Conservation (phyloP, 2,113 vertebrate species). For the Pogona vitticeps region DNA sequence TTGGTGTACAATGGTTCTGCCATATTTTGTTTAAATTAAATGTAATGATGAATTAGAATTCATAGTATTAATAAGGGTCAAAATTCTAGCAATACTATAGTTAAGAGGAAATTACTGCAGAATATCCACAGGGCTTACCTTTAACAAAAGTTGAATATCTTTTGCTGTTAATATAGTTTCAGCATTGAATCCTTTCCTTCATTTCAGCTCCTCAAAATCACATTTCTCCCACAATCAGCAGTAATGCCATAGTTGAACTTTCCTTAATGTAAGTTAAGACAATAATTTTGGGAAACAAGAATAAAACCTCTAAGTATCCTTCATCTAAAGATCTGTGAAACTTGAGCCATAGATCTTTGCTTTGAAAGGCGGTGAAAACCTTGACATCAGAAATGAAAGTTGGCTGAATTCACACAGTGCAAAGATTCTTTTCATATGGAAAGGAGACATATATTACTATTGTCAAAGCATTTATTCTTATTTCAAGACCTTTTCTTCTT, state of each 20-base stretch:
- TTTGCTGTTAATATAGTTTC: constrained; percentile 59
- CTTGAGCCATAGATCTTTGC: background rate
- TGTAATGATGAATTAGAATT: constrained; percentile 56
- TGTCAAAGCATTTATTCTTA: background rate
- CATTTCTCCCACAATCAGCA: constrained; percentile 47
- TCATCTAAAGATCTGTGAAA: constrained; percentile 7
- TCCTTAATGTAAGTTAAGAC: constrained; percentile 57
- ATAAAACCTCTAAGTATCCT: constrained; percentile 36
- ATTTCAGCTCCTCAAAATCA: constrained; percentile 38
- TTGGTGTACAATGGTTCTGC: constrained; percentile 65
- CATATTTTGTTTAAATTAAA: constrained; percentile 54
- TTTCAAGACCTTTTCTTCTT: background rate
- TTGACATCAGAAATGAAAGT: constrained; percentile 14
- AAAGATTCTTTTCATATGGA: constrained; percentile 8
- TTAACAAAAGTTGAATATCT: constrained; percentile 52
- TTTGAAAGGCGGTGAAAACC: constrained; percentile 18
- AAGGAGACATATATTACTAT: background rate
- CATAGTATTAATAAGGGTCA: constrained; percentile 33
- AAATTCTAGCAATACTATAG: constrained; percentile 58
- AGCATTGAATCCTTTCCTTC: constrained; percentile 28
- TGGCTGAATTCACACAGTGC: background rate
- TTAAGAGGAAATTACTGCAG: constrained; percentile 62
- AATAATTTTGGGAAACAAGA: constrained; percentile 40
- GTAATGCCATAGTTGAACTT: constrained; percentile 60
- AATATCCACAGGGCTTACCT: constrained; percentile 56